Evolutionary conservation across 2,797 vertebrate species (phyloP).

Genomic region (Ceyx erithaca): DNA sequence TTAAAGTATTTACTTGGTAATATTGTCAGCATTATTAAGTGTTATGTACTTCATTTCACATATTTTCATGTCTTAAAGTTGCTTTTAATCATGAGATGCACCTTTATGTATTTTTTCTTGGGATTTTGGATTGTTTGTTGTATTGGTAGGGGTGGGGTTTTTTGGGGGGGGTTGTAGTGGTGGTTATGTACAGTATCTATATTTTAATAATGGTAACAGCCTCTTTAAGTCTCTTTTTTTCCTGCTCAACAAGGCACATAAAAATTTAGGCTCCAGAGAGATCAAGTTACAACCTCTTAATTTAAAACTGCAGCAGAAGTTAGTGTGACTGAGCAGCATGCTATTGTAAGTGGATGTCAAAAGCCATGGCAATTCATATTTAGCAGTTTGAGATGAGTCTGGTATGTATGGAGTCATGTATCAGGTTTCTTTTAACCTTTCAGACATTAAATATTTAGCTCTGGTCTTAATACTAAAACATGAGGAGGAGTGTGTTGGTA

Average conservation of each 20-base stretch:
- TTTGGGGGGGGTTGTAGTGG: too few relatives aligned
- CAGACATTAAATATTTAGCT: constrained; percentile 12
- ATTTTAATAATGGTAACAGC: background rate
- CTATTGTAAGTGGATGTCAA: constrained; percentile 3
- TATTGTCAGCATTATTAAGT: background rate
- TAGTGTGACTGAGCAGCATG: background rate
- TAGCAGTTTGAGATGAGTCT: background rate
- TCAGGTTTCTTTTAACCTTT: constrained; percentile 44
- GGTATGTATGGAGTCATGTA: background rate
- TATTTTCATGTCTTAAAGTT: background rate
- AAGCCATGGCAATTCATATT: constrained; percentile 8
- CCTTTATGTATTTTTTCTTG: background rate
- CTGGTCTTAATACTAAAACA: background rate
- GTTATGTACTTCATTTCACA: background rate
- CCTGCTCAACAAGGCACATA: background rate
- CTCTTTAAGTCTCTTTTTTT: background rate
- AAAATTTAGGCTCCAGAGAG: background rate
- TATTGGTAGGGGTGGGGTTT: background rate
- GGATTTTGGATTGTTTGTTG: background rate
- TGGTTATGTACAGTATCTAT: background rate
- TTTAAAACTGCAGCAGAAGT: background rate
- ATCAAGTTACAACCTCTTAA: background rate
- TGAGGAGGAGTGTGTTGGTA: background rate
- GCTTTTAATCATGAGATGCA: background rate
- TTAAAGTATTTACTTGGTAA: background rate